Conservation (phyloP, 2,888 invertebrate genomes). For the Morpho deidamia region DNA sequence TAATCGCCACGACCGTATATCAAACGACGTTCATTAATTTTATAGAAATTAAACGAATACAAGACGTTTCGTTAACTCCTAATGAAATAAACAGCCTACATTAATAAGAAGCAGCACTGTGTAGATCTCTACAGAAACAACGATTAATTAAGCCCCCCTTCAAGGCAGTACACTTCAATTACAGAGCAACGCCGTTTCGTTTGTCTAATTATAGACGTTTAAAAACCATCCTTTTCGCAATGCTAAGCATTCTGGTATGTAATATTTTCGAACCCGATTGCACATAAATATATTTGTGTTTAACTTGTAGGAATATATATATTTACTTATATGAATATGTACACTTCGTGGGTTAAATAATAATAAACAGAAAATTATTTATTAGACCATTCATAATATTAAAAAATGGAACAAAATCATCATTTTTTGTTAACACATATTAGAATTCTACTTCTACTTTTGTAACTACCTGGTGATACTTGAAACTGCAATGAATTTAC, state of each 20-base stretch:
- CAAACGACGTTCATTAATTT: not conserved
- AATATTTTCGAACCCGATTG: no score
- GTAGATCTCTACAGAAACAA: slow-evolving; percentile 31
- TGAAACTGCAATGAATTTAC: no score
- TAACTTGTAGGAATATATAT: no score
- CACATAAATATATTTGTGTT: no score
- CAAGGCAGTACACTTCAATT: slow-evolving; percentile 31
- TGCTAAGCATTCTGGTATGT: slow-evolving; percentile 7
- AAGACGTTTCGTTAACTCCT: slow-evolving; percentile 21
- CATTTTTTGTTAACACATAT: no score
- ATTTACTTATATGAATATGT: no score
- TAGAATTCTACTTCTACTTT: no score
- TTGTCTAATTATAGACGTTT: slow-evolving; percentile 34
- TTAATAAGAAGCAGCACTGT: slow-evolving; percentile 29
- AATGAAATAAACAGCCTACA: slow-evolving; percentile 24
- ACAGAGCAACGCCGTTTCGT: slow-evolving; percentile 34
- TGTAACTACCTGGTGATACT: no score
- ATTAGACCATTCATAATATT: no score
- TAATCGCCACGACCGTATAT: not conserved
- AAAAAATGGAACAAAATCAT: no score
- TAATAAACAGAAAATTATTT: no score
- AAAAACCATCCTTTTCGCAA: slow-evolving; percentile 21
- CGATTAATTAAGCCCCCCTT: slow-evolving; percentile 39
- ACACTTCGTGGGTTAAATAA: no score
- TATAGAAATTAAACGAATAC: not conserved